Percentiles rank a stretch among this genome's conserved stretches.
Evolutionary conservation across 2,888 invertebrate genomes (phyloP).

Genomic region (Drosophila austrosaltans): DNA sequence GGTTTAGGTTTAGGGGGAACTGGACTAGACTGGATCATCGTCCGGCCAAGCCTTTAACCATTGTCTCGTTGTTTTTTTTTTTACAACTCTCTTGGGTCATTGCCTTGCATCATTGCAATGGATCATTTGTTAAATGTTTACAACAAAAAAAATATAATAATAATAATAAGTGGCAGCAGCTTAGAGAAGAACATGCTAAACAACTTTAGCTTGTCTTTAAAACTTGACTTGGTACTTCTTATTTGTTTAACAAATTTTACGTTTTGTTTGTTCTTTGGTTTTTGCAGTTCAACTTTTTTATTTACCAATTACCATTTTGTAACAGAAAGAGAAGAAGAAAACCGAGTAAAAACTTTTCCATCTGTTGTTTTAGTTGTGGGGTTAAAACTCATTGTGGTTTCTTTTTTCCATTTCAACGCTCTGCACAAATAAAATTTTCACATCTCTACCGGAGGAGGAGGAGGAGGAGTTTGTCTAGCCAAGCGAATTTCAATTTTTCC

Average conservation of each 20-base stretch:
- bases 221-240: conserved; percentile 6
- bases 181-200: conserved; percentile 31
- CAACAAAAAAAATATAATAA: conserved; percentile 52
- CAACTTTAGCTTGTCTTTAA: background rate
- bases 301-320: conserved; percentile 58
- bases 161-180: conserved; percentile 46
- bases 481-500: conserved; percentile 28
- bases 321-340: conserved; percentile 14
- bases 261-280: conserved; percentile 27
- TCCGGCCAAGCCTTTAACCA: conserved; percentile 40
- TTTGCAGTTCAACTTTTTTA: conserved; percentile 46
- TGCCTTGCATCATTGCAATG: conserved; percentile 45
- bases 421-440: conserved; percentile 39
- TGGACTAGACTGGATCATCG: conserved; percentile 11
- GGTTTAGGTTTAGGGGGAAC: no score
- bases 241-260: conserved; percentile 19
- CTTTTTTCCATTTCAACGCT: conserved; percentile 60
- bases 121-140: conserved; percentile 58
- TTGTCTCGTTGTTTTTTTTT: conserved; percentile 42
- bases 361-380: conserved; percentile 39
- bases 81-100: conserved; percentile 33
- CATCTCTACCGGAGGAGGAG: conserved; percentile 9
- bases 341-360: conserved; percentile 22
- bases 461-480: conserved; percentile 18
- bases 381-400: conserved; percentile 53